These are phyloP conservation scores for Hemibagrus guttatus DNA, from an alignment of 2,797 vertebrate genomes.

Conservation along the genomic window DNA sequence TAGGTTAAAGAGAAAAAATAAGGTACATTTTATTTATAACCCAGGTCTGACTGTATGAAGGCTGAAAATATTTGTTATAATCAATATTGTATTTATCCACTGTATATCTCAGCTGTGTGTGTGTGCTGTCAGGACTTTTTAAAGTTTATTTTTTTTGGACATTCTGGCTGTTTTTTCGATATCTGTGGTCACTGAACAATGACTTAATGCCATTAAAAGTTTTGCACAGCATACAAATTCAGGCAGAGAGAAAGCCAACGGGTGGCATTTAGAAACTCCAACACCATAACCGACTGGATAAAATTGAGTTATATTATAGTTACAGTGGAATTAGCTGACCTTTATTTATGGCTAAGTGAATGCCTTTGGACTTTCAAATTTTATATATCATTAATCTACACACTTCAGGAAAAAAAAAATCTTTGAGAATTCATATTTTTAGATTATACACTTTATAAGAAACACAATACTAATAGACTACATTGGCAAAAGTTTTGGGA, in stretches of 20 bases:
- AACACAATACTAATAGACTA: background rate
- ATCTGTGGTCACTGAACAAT: background rate
- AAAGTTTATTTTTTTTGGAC: background rate
- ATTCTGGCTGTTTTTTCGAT: background rate
- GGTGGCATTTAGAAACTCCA: conserved; percentile 8
- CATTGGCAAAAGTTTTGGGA: too few species aligned
- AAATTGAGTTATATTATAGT: conserved; percentile 35
- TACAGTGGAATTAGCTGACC: conserved; percentile 41
- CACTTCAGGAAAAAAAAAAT: background rate
- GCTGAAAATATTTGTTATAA: background rate
- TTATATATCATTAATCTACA: conserved; percentile 16
- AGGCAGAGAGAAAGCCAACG: background rate
- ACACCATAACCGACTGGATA: conserved; percentile 12
- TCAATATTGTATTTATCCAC: background rate
- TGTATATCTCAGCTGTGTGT: background rate
- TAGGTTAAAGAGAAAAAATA: background rate
- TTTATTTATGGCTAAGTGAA: conserved; percentile 37
- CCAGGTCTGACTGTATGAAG: background rate
- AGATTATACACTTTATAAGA: background rate
- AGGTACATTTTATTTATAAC: background rate
- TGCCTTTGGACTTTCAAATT: background rate
- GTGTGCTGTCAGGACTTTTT: background rate
- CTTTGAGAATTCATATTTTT: background rate
- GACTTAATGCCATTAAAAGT: background rate
- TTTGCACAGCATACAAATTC: background rate